Conservation (phyloP, 2,888 invertebrate genomes). For the Eubasilissa splendida region DNA sequence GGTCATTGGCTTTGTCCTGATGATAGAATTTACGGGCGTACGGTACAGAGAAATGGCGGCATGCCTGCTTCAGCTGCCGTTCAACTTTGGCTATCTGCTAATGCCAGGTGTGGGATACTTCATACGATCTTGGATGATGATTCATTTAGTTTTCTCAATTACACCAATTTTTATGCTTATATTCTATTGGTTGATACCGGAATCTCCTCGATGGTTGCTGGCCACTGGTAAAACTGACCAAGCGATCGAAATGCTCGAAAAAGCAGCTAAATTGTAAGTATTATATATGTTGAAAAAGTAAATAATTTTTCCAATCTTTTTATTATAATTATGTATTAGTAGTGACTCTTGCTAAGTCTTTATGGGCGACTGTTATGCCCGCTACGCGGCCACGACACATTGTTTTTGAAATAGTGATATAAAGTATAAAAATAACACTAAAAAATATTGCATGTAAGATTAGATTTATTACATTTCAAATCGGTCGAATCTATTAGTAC, state of each 20-base stretch:
- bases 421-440: too few relatives aligned
- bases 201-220: constrained; percentile 69
- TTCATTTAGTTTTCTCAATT: constrained; percentile 69
- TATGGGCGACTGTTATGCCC: too few relatives aligned
- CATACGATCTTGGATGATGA: constrained; percentile 69
- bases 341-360: too few relatives aligned
- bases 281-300: not conserved
- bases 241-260: constrained; percentile 62
- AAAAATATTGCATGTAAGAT: too few relatives aligned
- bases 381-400: too few relatives aligned
- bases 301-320: too few relatives aligned
- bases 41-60: constrained; percentile 64
- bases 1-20: constrained; percentile 74
- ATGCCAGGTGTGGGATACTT: constrained; percentile 71
- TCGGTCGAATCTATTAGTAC: too few relatives aligned
- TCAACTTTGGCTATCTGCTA: constrained; percentile 73
- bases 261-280: constrained; percentile 46
- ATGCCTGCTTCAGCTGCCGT: constrained; percentile 73
- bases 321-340: too few relatives aligned
- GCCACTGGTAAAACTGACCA: constrained; percentile 65
- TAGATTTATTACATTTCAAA: too few relatives aligned
- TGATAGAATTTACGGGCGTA: constrained; percentile 72
- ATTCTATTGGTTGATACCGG: constrained; percentile 73
- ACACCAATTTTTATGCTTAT: constrained; percentile 84
- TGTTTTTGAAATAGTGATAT: too few relatives aligned